Evolutionary conservation across 1,140 invertebrate species (phyloP).

Genomic region (Orussus abietinus): DNA sequence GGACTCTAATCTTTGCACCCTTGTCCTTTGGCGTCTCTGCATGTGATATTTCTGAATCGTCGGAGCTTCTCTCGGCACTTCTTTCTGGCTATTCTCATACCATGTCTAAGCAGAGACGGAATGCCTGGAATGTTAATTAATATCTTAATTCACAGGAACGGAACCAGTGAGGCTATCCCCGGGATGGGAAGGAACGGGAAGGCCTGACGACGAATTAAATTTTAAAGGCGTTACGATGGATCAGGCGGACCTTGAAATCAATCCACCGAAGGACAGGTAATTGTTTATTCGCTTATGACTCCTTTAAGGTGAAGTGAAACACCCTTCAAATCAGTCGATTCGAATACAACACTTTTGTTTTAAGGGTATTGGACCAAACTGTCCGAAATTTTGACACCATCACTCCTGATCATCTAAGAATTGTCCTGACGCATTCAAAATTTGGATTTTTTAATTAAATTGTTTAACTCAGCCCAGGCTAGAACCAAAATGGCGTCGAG

Average conservation of each 20-base stretch:
- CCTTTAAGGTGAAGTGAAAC: conserved; percentile 11
- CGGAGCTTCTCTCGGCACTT: too few species aligned
- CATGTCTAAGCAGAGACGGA: not conserved
- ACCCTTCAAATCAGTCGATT: too few species aligned
- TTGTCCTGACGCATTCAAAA: too few species aligned
- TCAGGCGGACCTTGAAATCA: conserved; percentile 64
- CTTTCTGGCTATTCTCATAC: too few species aligned
- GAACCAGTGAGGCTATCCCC: conserved; percentile 80
- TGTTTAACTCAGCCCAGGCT: too few species aligned
- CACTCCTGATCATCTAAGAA: too few species aligned
- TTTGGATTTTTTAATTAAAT: too few species aligned
- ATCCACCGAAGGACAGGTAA: conserved; percentile 71
- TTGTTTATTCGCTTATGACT: conserved; percentile 2
- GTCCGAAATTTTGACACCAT: too few species aligned
- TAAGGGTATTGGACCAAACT: too few species aligned
- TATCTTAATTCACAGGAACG: conserved; percentile 24
- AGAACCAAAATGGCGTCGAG: too few species aligned
- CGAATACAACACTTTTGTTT: too few species aligned
- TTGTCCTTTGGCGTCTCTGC: not conserved
- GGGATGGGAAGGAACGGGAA: conserved; percentile 80
- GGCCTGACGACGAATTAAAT: conserved; percentile 80
- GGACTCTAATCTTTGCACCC: conserved; percentile 2
- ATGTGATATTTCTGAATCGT: too few species aligned
- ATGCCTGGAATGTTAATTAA: not conserved
- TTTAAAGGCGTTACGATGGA: conserved; percentile 77